Evolutionary conservation across 2,797 vertebrate species (phyloP).

Genomic region (Ptychobarbus kaznakovi): DNA sequence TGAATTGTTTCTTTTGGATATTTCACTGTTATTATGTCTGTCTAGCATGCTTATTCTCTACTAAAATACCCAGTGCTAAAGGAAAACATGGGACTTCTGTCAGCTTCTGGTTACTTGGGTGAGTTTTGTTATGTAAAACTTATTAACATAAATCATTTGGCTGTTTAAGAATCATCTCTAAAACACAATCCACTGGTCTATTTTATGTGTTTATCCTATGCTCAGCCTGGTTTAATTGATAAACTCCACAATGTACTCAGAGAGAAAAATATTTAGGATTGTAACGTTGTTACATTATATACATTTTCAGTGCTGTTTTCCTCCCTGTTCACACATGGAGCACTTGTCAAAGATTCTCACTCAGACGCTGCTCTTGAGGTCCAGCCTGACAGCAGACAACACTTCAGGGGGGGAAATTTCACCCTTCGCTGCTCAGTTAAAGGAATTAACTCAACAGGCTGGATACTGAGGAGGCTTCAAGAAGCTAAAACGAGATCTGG

Average conservation of each 20-base stretch:
- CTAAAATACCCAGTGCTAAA: conserved; percentile 2
- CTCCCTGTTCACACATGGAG: conserved; percentile 31
- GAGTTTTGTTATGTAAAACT: conserved; percentile 13
- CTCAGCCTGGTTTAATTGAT: neutral
- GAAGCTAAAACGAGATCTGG: conserved; percentile 5
- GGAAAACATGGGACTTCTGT: conserved; percentile 40
- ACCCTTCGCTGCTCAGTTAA: conserved; percentile 64
- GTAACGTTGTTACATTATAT: conserved; percentile 34
- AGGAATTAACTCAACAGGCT: conserved; percentile 51
- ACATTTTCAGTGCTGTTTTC: conserved; percentile 48
- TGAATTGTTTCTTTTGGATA: conserved; percentile 40
- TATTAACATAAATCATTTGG: neutral
- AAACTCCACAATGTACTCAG: neutral
- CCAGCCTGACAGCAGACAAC: conserved; percentile 66
- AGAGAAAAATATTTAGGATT: neutral
- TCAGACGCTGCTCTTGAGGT: conserved; percentile 65
- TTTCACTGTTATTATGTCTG: conserved; percentile 3
- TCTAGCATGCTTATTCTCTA: neutral
- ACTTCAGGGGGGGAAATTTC: conserved; percentile 63
- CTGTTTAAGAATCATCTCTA: neutral
- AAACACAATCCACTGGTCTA: neutral
- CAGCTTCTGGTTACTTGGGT: conserved; percentile 39
- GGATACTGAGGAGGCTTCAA: conserved; percentile 63
- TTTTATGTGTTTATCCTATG: neutral
- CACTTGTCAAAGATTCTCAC: conserved; percentile 9